Percentiles rank a stretch among this genome's conserved stretches.
Conservation (phyloP, 2,113 vertebrate genomes). For the Psittacula cyanocephala region DNA sequence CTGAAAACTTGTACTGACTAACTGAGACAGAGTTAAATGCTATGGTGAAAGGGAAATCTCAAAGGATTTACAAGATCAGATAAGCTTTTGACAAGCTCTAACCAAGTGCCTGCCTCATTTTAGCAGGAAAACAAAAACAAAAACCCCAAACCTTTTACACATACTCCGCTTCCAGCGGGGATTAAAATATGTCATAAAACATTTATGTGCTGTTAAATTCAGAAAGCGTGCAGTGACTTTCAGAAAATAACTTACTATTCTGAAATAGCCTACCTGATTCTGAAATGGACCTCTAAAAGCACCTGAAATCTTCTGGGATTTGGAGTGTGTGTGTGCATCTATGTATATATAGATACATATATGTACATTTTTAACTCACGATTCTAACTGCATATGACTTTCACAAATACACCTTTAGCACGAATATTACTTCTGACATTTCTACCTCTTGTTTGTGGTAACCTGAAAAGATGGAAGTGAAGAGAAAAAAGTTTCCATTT, state of each 20-base stretch:
- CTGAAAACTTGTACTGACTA: not conserved
- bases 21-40: not conserved
- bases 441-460: not conserved
- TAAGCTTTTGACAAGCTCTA: slow-evolving; percentile 50
- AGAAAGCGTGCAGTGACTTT: slow-evolving; percentile 11
- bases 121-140: not conserved
- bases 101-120: not conserved
- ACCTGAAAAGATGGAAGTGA: not conserved
- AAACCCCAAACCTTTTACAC: not conserved
- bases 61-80: slow-evolving; percentile 49
- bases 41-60: not conserved
- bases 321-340: accelerated
- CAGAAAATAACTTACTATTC: not conserved
- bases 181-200: slow-evolving; percentile 41
- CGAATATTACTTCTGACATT: not conserved
- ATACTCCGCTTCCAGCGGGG: not conserved
- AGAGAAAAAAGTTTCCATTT: not conserved
- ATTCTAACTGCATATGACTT: not conserved
- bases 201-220: slow-evolving; percentile 45
- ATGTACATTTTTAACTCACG: not conserved
- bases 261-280: not conserved
- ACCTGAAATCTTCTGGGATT: not conserved
- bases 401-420: not conserved
- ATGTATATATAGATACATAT: not conserved
- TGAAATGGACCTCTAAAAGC: not conserved